Conservation (phyloP, 2,797 vertebrate species). For the Gallinago stenura region DNA sequence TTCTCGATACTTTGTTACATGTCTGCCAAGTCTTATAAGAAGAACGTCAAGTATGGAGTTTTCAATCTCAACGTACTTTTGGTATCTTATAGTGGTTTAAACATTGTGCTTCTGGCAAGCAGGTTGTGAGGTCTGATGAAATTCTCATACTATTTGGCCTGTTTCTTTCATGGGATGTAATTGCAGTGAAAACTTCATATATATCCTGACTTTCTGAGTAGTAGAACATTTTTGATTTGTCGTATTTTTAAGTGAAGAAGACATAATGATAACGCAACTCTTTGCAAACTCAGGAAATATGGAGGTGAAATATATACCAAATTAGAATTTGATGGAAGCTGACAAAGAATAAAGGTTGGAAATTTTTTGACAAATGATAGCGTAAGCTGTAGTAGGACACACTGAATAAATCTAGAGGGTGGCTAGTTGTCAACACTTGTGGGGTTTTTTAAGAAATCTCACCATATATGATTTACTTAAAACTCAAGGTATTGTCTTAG, state of each 20-base stretch:
- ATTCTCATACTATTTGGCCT: accelerated
- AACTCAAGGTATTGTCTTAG: background rate
- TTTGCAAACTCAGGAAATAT: background rate
- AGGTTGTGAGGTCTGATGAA: background rate
- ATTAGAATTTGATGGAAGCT: background rate
- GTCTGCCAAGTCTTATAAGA: background rate
- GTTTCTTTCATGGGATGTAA: background rate
- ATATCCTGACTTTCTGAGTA: background rate
- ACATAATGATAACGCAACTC: background rate
- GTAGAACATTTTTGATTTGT: background rate
- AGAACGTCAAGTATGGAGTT: background rate
- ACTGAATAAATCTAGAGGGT: background rate
- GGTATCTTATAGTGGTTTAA: background rate
- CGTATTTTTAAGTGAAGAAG: background rate
- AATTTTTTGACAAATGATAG: background rate
- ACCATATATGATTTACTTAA: background rate
- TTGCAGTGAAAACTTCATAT: background rate
- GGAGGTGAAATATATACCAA: background rate
- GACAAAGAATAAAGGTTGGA: background rate
- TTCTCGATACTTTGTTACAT: background rate
- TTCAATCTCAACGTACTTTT: background rate
- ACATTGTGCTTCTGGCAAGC: background rate
- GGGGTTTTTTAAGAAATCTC: background rate
- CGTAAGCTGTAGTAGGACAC: background rate
- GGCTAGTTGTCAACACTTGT: background rate